Evolutionary conservation across 2,797 vertebrate genomes (phyloP), one percentile per base, ranked within the genome.

Genomic region (Alfaro cultratus): DNA sequence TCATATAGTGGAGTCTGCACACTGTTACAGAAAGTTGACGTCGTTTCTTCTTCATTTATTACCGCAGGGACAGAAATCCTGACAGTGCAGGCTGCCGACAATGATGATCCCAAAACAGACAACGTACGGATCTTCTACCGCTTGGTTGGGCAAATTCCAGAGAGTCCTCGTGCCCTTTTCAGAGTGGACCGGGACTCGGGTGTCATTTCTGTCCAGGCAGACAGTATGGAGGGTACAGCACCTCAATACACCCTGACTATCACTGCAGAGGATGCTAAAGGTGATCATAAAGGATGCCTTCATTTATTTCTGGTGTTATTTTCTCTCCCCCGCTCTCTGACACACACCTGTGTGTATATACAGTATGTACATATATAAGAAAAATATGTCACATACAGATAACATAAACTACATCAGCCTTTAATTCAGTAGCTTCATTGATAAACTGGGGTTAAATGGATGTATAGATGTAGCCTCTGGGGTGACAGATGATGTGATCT

Each of bases 211-310:
- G 91, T 97, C 64, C 95, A 96, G 73, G 92, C 92, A 12, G 91
- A 90, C 87, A 94, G 51, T 10, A 93, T 96, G 95, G 95, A 96
- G 90, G 95, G 95, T 57, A 95, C 95, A 0, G 95, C 95, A 4
- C 94, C 95, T 15, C 95, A 96, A 79, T 96, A 96, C 89, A 91
- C 85, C 13, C 93, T 96, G 47, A 95, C 91, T 85, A 96, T 97
- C 87, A 95, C 96, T 11, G 96, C 96, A 26, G 89, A 94, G 87
- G 96, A 97, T 55, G 96, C 96, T 29, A 96, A 96, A 95, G 95
- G 95, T 96, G 80, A 90, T 31, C 72, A 26, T 53, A 72, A 79
- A 86, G 75, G 12, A 21, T 57, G 21, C 23, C 6, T 57, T 64
- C 13, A 15, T 73, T 12, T 60, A 60, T 39, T 21, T 77, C 3